A percentile compares a stretch with the other conserved stretches of the same genome.
Evolutionary conservation across 1,140 invertebrate species (phyloP).

Genomic region (Pinna nobilis): DNA sequence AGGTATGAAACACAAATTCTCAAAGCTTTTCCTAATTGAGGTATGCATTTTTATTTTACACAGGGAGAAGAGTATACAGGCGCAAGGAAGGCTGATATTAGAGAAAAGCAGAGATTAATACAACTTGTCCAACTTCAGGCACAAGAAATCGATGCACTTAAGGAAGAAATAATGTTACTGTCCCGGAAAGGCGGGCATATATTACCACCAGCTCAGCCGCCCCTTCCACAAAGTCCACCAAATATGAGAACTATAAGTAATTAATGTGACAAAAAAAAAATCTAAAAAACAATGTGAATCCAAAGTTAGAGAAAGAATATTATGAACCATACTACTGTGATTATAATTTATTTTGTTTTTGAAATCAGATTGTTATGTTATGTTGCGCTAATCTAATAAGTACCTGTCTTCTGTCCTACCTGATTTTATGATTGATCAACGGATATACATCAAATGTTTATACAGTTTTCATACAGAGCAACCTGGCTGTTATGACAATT

Average conservation of each 20-base stretch:
- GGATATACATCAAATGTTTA: too few relatives aligned
- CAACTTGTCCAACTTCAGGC: slow-evolving; percentile 74
- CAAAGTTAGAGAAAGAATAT: too few relatives aligned
- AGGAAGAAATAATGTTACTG: slow-evolving; percentile 73
- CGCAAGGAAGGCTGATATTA: slow-evolving; percentile 66
- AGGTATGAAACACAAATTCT: too few relatives aligned
- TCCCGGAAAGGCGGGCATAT: slow-evolving; percentile 75
- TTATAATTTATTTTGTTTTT: too few relatives aligned
- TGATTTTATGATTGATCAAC: neutral
- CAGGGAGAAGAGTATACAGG: slow-evolving; percentile 72
- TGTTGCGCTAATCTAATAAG: neutral
- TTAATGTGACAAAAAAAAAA: slow-evolving; percentile 25
- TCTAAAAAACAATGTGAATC: too few relatives aligned
- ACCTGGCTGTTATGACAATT: too few relatives aligned
- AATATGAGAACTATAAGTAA: slow-evolving; percentile 56
- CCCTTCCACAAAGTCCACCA: slow-evolving; percentile 62
- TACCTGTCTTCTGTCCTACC: neutral
- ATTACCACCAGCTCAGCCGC: slow-evolving; percentile 71
- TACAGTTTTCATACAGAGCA: too few relatives aligned
- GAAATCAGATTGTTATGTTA: too few relatives aligned
- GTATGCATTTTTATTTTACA: neutral
- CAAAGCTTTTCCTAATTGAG: neutral
- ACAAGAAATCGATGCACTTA: slow-evolving; percentile 73
- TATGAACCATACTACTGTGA: too few relatives aligned
- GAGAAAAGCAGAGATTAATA: slow-evolving; percentile 70